Conservation (phyloP, 2,797 vertebrate genomes). For the Poecile montanus region DNA sequence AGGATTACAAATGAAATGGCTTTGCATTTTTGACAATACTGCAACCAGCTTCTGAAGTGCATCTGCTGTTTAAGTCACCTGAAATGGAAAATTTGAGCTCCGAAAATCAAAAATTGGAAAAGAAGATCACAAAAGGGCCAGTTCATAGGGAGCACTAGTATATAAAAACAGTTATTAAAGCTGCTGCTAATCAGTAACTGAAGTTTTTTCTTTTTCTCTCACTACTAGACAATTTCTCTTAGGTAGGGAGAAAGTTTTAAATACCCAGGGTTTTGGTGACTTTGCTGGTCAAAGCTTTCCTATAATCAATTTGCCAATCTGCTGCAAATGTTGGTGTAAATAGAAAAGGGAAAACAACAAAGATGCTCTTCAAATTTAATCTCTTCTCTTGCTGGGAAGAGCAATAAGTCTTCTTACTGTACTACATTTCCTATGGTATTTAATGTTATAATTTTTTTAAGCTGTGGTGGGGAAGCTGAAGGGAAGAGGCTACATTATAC, state of each 20-base stretch:
- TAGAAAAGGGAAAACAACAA: conserved; percentile 9
- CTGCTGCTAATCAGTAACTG: not conserved
- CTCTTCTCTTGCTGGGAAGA: conserved; percentile 23
- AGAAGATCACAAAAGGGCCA: not conserved
- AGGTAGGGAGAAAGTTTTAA: not conserved
- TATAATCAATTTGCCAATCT: not conserved
- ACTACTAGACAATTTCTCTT: not conserved
- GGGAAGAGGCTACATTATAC: conserved; percentile 39
- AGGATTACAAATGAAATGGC: not conserved
- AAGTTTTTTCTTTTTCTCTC: not conserved
- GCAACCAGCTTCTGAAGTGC: not conserved
- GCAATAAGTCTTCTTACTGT: not conserved
- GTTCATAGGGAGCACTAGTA: not conserved
- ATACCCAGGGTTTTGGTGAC: not conserved
- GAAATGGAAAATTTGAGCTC: not conserved
- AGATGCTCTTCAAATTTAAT: conserved; percentile 20
- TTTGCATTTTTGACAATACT: not conserved
- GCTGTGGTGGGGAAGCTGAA: conserved; percentile 22
- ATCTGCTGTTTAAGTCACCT: not conserved
- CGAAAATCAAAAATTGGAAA: not conserved
- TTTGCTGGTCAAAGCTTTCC: not conserved
- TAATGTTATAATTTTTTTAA: conserved; percentile 51
- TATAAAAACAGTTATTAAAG: not conserved
- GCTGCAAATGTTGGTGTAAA: not conserved
- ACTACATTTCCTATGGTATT: conserved; percentile 37